A percentile compares a stretch with the other conserved stretches of the same genome.
phyloP scores from a whole-genome alignment of 2,797 vertebrate genomes.

The Psittacula echo region DNA sequence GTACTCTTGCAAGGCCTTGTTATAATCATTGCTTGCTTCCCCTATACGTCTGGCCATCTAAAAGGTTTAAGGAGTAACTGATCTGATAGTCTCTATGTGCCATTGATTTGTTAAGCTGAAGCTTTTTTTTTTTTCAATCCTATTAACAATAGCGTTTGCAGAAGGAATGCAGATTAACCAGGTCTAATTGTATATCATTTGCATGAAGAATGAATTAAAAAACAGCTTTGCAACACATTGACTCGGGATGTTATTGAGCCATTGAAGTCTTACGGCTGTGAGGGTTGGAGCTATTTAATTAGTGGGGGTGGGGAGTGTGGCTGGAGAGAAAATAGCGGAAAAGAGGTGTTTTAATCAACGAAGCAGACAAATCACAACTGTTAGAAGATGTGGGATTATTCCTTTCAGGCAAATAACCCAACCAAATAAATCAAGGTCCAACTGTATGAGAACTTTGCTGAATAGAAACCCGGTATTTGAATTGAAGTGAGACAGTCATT shows the following conservation, averaged over 20 bases:
- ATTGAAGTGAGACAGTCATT: conserved; percentile 8
- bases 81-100: conserved; percentile 68
- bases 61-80: conserved; percentile 73
- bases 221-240: conserved; percentile 69
- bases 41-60: conserved; percentile 60
- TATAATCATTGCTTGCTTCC: conserved; percentile 50
- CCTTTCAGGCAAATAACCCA: conserved; percentile 61
- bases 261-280: conserved; percentile 66
- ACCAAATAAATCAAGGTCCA: conserved; percentile 48
- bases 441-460: conserved; percentile 57
- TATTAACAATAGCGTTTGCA: conserved; percentile 70
- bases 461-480: conserved; percentile 39
- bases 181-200: conserved; percentile 71
- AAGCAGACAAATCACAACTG: conserved; percentile 67
- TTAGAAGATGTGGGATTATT: conserved; percentile 50
- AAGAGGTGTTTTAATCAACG: conserved; percentile 66
- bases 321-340: conserved; percentile 52
- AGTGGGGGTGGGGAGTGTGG: conserved; percentile 62
- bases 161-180: conserved; percentile 67
- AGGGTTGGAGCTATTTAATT: conserved; percentile 69
- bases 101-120: conserved; percentile 69
- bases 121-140: conserved; percentile 48
- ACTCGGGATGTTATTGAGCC: conserved; percentile 69
- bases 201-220: conserved; percentile 69
- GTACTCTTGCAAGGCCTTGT: conserved; percentile 36